Evolutionary conservation across 2,888 invertebrate genomes (phyloP).

Genomic region (Tenthredo amoena): DNA sequence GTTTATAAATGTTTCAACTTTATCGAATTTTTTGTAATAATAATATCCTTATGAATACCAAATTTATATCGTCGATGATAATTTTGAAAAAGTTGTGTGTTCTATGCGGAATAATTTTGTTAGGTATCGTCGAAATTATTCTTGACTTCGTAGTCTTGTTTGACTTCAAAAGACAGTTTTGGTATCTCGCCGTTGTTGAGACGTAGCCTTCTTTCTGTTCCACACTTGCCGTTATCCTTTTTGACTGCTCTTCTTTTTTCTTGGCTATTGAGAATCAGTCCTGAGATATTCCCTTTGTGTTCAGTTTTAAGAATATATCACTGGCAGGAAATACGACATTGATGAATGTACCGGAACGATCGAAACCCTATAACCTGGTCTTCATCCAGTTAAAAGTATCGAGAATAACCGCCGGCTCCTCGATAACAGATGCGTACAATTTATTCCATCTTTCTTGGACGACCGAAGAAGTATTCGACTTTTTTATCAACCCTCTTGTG

Average conservation of each 20-base stretch:
- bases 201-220: not conserved
- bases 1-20: not conserved
- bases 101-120: not conserved
- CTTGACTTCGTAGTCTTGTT: not conserved
- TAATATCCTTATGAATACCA: not conserved
- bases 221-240: constrained; percentile 5
- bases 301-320: not conserved
- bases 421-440: constrained; percentile 18
- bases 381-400: constrained; percentile 14
- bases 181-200: not conserved
- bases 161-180: constrained; percentile 7
- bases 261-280: not conserved
- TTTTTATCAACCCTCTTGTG: not conserved
- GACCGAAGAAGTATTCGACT: not conserved
- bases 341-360: constrained; percentile 22
- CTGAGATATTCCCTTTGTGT: not conserved
- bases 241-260: not conserved
- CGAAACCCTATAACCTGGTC: not conserved
- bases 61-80: not conserved
- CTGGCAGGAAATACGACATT: not conserved
- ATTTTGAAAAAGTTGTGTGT: not conserved
- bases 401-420: not conserved
- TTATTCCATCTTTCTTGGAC: not conserved
- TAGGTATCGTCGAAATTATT: not conserved
- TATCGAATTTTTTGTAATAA: not conserved